Percentiles rank a stretch among this genome's conserved stretches.
phyloP scores from a whole-genome alignment of 2,113 vertebrate species.

The Hippocampus mohnikei region DNA sequence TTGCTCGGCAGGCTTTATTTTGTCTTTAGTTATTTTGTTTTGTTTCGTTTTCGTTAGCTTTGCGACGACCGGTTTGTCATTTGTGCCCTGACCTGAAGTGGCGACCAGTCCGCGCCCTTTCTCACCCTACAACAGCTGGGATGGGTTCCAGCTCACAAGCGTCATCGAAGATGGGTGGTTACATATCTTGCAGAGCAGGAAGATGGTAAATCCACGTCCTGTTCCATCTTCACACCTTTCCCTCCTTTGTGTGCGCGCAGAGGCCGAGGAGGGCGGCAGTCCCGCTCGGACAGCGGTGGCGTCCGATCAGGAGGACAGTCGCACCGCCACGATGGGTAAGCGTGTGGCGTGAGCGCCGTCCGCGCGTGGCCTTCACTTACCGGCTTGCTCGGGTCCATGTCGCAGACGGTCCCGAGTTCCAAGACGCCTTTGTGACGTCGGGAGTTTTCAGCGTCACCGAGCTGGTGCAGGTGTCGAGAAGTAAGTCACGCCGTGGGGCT shows the following conservation, averaged over 20 bases:
- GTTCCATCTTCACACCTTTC: background rate
- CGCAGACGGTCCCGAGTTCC: constrained; percentile 91
- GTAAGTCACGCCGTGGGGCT: constrained; percentile 71
- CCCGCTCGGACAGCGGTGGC: constrained; percentile 81
- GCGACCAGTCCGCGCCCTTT: too few relatives aligned
- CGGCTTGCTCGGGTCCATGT: too few relatives aligned
- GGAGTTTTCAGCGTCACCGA: constrained; percentile 98
- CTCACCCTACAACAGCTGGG: too few relatives aligned
- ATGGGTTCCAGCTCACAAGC: too few relatives aligned
- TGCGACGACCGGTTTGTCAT: too few relatives aligned
- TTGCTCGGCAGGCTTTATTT: too few relatives aligned
- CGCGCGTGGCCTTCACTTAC: background rate
- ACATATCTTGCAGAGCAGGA: too few relatives aligned
- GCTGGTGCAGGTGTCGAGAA: constrained; percentile 95
- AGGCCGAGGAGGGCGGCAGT: constrained; percentile 87
- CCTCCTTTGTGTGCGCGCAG: constrained; percentile 60
- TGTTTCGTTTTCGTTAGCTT: too few relatives aligned
- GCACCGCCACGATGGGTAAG: constrained; percentile 88
- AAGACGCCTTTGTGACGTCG: constrained; percentile 93
- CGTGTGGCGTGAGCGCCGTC: background rate
- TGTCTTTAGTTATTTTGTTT: too few relatives aligned
- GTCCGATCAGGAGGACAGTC: constrained; percentile 92
- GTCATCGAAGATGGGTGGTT: too few relatives aligned
- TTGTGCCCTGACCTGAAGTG: too few relatives aligned
- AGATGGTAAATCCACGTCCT: too few relatives aligned